A percentile compares a stretch with the other conserved stretches of the same genome.
These are phyloP conservation scores for Oscheius sp. DNA, from an alignment of 2,888 invertebrate species.

Conservation along the genomic window DNA sequence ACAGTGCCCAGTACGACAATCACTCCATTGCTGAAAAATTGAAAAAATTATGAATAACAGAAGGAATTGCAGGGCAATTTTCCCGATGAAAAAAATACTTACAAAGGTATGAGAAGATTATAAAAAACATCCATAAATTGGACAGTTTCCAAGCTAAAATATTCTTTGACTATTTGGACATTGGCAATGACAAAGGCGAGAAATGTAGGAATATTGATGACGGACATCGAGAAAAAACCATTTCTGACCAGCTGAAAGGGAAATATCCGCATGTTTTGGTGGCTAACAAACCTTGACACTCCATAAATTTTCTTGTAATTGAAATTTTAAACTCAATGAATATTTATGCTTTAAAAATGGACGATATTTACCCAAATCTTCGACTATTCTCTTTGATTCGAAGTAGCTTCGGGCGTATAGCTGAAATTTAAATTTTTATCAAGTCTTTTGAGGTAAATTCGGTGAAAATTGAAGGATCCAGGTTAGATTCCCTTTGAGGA, in stretches of 20 bases:
- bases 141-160: neutral
- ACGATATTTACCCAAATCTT: neutral
- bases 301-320: constrained; percentile 20
- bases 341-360: neutral
- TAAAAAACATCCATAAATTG: constrained; percentile 8
- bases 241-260: neutral
- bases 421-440: neutral
- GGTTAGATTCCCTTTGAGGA: no score
- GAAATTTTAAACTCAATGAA: constrained; percentile 9
- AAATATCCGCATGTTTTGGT: neutral
- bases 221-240: neutral
- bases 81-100: neutral
- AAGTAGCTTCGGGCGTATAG: neutral
- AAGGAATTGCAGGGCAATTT: neutral
- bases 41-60: neutral
- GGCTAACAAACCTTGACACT: constrained; percentile 8
- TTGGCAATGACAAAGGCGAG: neutral
- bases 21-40: neutral
- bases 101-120: constrained; percentile 3
- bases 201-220: constrained; percentile 4
- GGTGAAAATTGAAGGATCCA: no score
- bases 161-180: neutral
- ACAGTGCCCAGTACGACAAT: neutral
- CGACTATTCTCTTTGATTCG: neutral
- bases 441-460: no score